These are phyloP conservation scores for Palaemon carinicauda DNA, from an alignment of 1,140 invertebrate genomes.

Conservation along the genomic window DNA sequence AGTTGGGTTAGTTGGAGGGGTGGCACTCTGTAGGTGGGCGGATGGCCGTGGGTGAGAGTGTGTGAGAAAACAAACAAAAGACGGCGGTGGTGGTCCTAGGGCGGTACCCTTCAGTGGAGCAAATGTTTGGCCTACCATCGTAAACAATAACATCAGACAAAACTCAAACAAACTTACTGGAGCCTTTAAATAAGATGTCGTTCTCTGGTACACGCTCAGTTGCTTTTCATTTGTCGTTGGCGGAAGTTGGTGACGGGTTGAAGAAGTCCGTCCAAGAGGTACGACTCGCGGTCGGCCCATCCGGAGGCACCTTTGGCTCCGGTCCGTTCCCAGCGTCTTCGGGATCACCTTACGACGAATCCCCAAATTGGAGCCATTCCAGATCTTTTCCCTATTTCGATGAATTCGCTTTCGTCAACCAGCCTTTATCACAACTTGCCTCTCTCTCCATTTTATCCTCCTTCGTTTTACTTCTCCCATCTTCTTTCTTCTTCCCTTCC, in stretches of 20 bases:
- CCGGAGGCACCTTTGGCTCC: no score
- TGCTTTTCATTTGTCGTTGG: constrained; percentile 6
- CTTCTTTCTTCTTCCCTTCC: constrained; percentile 30
- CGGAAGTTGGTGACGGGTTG: background rate
- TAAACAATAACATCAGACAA: constrained; percentile 54
- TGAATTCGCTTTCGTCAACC: background rate
- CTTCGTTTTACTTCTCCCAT: constrained; percentile 29
- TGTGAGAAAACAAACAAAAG: constrained; percentile 51
- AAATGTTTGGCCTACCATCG: constrained; percentile 54
- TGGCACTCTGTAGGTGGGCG: background rate
- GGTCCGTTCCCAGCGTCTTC: no score
- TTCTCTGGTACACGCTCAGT: constrained; percentile 44
- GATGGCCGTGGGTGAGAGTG: constrained; percentile 27
- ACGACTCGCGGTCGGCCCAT: no score
- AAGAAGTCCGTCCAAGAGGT: background rate
- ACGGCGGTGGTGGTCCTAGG: constrained; percentile 41
- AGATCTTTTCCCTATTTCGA: background rate
- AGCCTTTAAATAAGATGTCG: constrained; percentile 54
- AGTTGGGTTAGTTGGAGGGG: background rate
- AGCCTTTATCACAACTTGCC: constrained; percentile 1
- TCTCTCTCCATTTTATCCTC: constrained; percentile 14
- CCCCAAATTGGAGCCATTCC: no score
- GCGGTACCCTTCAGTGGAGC: constrained; percentile 53
- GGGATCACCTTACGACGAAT: no score
- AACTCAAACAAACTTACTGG: constrained; percentile 56